Conservation (phyloP, 2,888 invertebrate genomes). For the Aphrophora alni region DNA sequence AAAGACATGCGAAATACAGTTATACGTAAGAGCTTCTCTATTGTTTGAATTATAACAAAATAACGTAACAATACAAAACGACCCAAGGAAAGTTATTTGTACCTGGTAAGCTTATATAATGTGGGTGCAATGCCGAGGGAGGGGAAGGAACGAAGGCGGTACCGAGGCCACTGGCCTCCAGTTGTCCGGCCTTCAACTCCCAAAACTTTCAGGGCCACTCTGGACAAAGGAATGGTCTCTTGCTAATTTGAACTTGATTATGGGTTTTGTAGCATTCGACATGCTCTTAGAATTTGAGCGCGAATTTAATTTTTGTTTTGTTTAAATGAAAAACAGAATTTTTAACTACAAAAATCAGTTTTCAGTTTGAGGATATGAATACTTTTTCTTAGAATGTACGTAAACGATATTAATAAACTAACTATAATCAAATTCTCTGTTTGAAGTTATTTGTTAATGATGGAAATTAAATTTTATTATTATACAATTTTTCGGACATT, state of each 20-base stretch:
- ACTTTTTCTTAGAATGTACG: too few relatives aligned
- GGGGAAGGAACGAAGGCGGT: not conserved
- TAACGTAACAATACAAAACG: not conserved
- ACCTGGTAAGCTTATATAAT: not conserved
- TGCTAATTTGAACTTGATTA: not conserved
- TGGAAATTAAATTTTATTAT: too few relatives aligned
- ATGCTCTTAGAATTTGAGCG: too few relatives aligned
- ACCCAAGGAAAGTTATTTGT: not conserved
- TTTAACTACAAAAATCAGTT: too few relatives aligned
- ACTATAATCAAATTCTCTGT: too few relatives aligned
- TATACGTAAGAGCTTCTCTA: not conserved
- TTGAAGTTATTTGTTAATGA: too few relatives aligned
- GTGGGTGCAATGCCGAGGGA: not conserved
- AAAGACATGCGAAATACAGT: not conserved
- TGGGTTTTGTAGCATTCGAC: too few relatives aligned
- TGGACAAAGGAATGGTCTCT: not conserved
- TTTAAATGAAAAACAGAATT: too few relatives aligned
- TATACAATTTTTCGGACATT: too few relatives aligned
- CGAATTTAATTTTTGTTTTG: too few relatives aligned
- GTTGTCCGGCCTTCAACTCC: constrained; percentile 41
- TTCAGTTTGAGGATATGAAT: too few relatives aligned
- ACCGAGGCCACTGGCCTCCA: constrained; percentile 32
- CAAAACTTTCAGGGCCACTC: constrained; percentile 10
- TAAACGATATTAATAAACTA: too few relatives aligned
- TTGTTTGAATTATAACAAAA: not conserved